Conservation (phyloP, 2,888 invertebrate species). For the Aspidiotus destructor region DNA sequence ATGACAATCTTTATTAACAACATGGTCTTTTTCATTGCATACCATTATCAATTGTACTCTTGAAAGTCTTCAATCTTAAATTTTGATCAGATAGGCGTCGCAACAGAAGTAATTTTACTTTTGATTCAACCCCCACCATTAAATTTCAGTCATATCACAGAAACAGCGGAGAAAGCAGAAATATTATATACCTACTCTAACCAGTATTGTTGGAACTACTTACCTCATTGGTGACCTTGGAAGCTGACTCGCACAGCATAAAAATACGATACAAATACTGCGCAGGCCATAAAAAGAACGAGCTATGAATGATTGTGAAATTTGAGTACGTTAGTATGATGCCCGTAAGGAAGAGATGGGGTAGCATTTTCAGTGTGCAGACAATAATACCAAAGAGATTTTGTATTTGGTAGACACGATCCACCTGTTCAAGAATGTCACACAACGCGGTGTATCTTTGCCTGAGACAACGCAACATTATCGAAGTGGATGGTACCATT, state of each 20-base stretch:
- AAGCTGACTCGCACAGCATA: constrained; percentile 33
- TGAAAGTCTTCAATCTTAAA: too few species aligned
- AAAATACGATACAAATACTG: constrained; percentile 32
- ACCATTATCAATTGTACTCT: too few species aligned
- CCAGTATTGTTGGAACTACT: not conserved
- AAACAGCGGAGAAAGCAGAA: too few species aligned
- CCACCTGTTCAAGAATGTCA: constrained; percentile 27
- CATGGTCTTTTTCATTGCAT: too few species aligned
- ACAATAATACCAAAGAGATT: constrained; percentile 33
- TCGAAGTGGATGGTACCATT: constrained; percentile 23
- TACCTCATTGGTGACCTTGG: constrained; percentile 33
- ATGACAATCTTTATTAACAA: too few species aligned
- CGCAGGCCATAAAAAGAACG: constrained; percentile 34
- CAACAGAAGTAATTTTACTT: too few species aligned
- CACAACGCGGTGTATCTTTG: constrained; percentile 32
- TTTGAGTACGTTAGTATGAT: constrained; percentile 35
- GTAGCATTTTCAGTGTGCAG: constrained; percentile 33
- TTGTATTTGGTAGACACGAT: constrained; percentile 34
- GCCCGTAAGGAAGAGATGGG: constrained; percentile 35
- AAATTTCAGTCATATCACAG: too few species aligned
- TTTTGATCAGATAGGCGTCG: too few species aligned
- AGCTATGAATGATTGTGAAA: constrained; percentile 33
- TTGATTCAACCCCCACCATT: too few species aligned
- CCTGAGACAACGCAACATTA: constrained; percentile 6
- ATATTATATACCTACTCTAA: too few species aligned